Evolutionary conservation across 2,797 vertebrate genomes (phyloP), one percentile per base, ranked within the genome.

Genomic region (Bradypodion ventrale): DNA sequence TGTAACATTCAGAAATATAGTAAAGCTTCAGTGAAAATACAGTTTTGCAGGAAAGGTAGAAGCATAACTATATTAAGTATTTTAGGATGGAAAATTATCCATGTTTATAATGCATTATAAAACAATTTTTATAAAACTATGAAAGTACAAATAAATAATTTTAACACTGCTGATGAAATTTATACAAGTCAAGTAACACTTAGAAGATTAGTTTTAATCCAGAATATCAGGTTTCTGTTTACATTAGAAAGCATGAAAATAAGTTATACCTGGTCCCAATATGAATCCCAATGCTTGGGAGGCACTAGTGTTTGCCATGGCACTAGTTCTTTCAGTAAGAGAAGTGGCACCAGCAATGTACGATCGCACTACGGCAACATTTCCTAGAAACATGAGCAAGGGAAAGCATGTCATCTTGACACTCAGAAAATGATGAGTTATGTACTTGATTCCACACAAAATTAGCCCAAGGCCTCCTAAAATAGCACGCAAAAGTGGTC

Each of bases 231-330:
- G 27, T 74, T 87, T 78, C 5, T 62, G 29, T 15, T 62, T 69
- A 56, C 7, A 59, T 32, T 42, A 59, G 27, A 37, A 74, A 75
- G 80, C 68, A n/a, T 29, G 27, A 89, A 21, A 56, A 52, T 5
- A 42, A 0, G 13, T 4, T 83, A 78, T 95, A 99, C 99, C 98
- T 96, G 99, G 98, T 70, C 99, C 99, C 37, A 99, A 93, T 88
- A 99, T 99, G 92, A 99, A 99, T 59, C 99, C 99, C 73, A 98
- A 89, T 12, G 99, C 99, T 94, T 99, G 99, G 86, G 96, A 98
- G 82, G 97, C 98, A 75, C 98, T 99, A 94, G 97, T 98, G 89
- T 99, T 98, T 0, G 99, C 98, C 98, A 99, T 99, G 35, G 98
- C 97, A 78, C 95, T 89, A 0, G 97, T 99, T 95, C 99, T 97